Evolutionary conservation across 2,797 vertebrate genomes (phyloP).

Genomic region (Erpetoichthys calabaricus): DNA sequence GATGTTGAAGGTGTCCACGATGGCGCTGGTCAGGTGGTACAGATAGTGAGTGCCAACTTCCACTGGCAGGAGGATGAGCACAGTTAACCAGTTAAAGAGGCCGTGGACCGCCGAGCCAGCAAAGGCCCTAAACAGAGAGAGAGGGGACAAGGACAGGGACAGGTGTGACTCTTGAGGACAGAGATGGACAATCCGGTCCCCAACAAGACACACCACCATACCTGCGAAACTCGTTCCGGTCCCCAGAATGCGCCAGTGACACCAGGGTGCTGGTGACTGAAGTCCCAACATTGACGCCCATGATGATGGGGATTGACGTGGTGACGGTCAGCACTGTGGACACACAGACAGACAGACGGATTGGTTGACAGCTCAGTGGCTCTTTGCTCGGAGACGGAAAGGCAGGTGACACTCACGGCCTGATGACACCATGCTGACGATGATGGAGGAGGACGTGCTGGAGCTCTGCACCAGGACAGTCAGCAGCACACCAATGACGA

Average conservation of each 20-base stretch:
- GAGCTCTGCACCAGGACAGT: conserved; percentile 13
- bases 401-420: conserved; percentile 4
- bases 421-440: conserved; percentile 13
- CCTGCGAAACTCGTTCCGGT: conserved; percentile 4
- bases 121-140: conserved; percentile 1
- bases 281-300: conserved; percentile 7
- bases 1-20: conserved; percentile 2
- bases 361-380: background rate
- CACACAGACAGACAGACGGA: background rate
- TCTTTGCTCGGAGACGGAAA: background rate
- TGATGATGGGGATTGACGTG: conserved; percentile 3
- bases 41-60: background rate
- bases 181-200: background rate
- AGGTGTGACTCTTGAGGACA: background rate
- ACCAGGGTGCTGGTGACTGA: conserved; percentile 8
- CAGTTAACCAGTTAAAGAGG: conserved; percentile 6
- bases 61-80: background rate
- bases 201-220: background rate
- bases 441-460: conserved; percentile 12
- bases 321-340: conserved; percentile 1
- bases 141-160: background rate
- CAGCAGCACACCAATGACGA: conserved; percentile 9
- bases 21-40: conserved; percentile 1
- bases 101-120: conserved; percentile 3
- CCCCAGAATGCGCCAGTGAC: conserved; percentile 5